Evolutionary conservation across 2,797 vertebrate genomes (phyloP).

Genomic region (Gobionotothen gibberifrons): DNA sequence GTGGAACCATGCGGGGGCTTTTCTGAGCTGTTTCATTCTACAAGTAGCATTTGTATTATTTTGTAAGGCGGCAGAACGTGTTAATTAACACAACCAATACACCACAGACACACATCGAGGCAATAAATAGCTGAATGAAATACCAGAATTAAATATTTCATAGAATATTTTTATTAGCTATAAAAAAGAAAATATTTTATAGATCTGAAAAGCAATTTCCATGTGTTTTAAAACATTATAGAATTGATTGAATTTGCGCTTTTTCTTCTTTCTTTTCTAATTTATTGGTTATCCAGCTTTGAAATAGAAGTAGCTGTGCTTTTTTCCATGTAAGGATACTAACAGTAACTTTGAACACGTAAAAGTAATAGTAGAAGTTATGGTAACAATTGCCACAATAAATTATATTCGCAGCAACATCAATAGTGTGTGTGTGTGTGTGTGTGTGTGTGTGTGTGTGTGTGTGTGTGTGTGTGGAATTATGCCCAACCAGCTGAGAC

Average conservation of each 20-base stretch:
- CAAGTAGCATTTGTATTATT: constrained; percentile 4
- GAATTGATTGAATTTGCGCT: not conserved
- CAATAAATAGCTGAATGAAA: not conserved
- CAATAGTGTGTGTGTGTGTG: not conserved
- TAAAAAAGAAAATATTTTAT: too few species aligned
- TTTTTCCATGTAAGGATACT: too few species aligned
- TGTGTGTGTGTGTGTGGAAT: not conserved
- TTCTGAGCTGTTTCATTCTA: constrained; percentile 14
- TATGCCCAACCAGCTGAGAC: constrained; percentile 67
- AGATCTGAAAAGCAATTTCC: not conserved
- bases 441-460: constrained; percentile 6
- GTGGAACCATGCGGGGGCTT: constrained; percentile 10
- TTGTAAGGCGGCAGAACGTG: not conserved
- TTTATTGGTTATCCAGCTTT: too few species aligned
- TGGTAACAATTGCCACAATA: not conserved
- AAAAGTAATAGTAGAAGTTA: not conserved
- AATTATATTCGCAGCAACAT: not conserved
- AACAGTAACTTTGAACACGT: too few species aligned
- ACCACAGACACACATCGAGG: not conserved
- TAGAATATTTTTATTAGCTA: not conserved
- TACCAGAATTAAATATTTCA: not conserved
- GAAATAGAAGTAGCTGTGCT: too few species aligned
- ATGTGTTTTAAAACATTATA: not conserved
- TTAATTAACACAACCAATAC: not conserved
- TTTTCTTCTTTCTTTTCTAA: too few species aligned